Conservation (phyloP, 2,797 vertebrate genomes). For the Sebastes glaucus region DNA sequence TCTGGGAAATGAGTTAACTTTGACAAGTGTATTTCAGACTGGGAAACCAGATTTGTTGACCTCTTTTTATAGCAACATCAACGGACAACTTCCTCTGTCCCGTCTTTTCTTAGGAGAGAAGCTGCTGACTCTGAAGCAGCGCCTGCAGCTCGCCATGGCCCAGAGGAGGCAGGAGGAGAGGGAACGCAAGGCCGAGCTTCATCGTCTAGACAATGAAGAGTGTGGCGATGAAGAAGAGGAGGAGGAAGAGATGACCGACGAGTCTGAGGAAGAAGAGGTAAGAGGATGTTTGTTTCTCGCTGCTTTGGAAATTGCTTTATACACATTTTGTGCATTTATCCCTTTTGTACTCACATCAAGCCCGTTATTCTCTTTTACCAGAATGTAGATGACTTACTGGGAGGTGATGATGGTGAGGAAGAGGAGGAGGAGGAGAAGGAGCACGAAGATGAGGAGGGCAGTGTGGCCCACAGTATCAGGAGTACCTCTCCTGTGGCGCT, state of each 20-base stretch:
- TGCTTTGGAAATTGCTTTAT: background rate
- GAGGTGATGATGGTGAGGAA: constrained; percentile 72
- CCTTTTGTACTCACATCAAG: background rate
- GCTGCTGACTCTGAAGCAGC: constrained; percentile 90
- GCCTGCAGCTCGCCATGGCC: constrained; percentile 95
- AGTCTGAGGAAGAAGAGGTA: constrained; percentile 89
- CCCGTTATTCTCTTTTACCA: constrained; percentile 50
- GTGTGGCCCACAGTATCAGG: constrained; percentile 52
- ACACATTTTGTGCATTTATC: background rate
- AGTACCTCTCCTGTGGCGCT: constrained; percentile 60
- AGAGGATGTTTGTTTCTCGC: background rate
- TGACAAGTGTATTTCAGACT: background rate
- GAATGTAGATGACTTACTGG: constrained; percentile 87
- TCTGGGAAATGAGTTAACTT: background rate
- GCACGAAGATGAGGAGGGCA: constrained; percentile 60
- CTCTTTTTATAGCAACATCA: too few relatives aligned
- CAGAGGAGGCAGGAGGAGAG: constrained; percentile 89
- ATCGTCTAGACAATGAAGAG: constrained; percentile 94
- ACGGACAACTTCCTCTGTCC: background rate
- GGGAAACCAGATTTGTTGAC: background rate
- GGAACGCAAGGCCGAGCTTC: constrained; percentile 86
- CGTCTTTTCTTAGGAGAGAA: constrained; percentile 86
- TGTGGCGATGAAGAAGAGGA: constrained; percentile 89
- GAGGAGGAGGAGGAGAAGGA: constrained; percentile 68
- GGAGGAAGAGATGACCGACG: constrained; percentile 89